These are phyloP conservation scores for Pocillopora damicornis DNA, from an alignment of 64 coral and sea anemone genomes.

Conservation along the genomic window DNA sequence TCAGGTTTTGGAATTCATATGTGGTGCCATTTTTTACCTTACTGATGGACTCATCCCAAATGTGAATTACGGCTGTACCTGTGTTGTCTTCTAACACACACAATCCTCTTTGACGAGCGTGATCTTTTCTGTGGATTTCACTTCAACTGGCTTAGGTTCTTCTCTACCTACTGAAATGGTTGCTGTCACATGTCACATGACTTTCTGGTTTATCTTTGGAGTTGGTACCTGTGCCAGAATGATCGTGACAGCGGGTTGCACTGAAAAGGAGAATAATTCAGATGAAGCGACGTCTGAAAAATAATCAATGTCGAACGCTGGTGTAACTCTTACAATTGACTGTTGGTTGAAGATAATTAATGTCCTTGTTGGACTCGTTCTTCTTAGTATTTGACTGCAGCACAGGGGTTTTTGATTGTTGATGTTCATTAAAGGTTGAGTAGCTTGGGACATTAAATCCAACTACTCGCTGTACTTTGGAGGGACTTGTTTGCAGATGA, in stretches of 20 bases:
- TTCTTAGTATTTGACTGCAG: constrained; percentile 29
- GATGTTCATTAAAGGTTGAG: constrained; percentile 39
- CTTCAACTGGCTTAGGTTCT: constrained; percentile 26
- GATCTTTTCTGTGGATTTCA: constrained; percentile 37
- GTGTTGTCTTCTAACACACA: constrained; percentile 46
- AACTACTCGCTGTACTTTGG: too few species aligned
- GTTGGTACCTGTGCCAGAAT: constrained; percentile 31
- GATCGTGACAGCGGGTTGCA: constrained; percentile 17
- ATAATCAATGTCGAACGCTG: constrained; percentile 44
- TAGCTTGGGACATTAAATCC: background rate
- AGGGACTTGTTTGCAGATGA: too few species aligned
- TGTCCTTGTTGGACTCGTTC: constrained; percentile 35
- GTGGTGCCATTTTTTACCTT: constrained; percentile 26
- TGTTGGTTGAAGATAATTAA: constrained; percentile 44
- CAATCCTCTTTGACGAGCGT: constrained; percentile 52
- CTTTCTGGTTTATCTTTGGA: constrained; percentile 41
- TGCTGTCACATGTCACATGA: constrained; percentile 21
- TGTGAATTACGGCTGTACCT: constrained; percentile 38
- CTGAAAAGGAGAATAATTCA: constrained; percentile 3
- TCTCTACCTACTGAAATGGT: constrained; percentile 38
- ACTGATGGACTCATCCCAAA: constrained; percentile 42
- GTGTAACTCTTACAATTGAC: constrained; percentile 32
- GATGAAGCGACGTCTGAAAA: constrained; percentile 23
- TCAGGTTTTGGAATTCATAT: too few species aligned
- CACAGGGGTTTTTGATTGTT: constrained; percentile 59